A percentile compares a stretch with the other conserved stretches of the same genome.
Conservation (phyloP, 2,113 vertebrate species). For the Pica pica region DNA sequence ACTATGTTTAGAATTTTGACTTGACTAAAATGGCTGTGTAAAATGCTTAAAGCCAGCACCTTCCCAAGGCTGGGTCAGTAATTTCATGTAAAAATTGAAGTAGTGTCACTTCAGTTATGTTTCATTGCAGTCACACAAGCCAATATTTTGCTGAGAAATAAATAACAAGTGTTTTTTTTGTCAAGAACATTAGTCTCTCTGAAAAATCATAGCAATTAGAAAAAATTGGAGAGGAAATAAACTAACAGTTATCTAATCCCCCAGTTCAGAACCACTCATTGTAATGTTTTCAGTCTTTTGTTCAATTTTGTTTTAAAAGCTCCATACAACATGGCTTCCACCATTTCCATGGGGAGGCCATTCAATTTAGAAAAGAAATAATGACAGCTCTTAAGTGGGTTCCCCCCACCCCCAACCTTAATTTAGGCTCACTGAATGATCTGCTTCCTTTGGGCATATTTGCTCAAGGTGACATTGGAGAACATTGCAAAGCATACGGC, state of each 20-base stretch:
- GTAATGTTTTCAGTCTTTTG: not conserved
- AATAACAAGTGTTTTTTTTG: not conserved
- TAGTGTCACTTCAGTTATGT: not conserved
- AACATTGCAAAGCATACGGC: not conserved
- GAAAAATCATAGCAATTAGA: not conserved
- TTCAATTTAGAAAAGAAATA: conserved; percentile 59
- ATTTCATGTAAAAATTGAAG: not conserved
- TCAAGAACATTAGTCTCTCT: not conserved
- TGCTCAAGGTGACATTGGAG: conserved; percentile 58
- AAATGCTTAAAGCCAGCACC: not conserved
- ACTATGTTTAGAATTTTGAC: not conserved
- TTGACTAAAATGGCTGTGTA: not conserved
- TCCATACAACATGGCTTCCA: not conserved
- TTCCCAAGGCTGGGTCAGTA: not conserved
- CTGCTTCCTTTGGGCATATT: conserved; percentile 57
- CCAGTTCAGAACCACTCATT: not conserved
- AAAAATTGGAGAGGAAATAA: not conserved
- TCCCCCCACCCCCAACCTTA: not conserved
- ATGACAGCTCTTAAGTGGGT: conserved; percentile 48
- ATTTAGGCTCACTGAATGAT: conserved; percentile 49
- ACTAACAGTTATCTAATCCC: not conserved
- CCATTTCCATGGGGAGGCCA: conserved; percentile 33
- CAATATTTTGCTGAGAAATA: not conserved
- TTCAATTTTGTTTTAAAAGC: conserved; percentile 19
- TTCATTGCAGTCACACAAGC: not conserved